Base-by-base conservation (phyloP, 2,888 invertebrate species). In the Lycaena phlaeas region DNA sequence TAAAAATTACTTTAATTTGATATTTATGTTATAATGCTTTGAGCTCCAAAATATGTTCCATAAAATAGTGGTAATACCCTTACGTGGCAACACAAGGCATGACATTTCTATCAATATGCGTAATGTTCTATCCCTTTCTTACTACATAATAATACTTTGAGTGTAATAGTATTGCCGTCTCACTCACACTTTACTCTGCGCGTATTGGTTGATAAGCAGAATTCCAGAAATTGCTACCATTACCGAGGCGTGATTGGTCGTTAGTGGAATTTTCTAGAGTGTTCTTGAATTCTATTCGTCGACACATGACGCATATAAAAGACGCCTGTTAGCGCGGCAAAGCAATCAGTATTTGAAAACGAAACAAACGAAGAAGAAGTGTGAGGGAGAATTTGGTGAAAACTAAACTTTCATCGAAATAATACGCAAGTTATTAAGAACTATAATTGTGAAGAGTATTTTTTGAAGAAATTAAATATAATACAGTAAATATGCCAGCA, bases 271-370 rank as follows among this genome's bases (percentile, higher is more conserved):
- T 7, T 62, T 66, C 74, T 44, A 65, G 72, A 73, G 53, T 30
- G 6, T 69, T 72, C 74, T 61, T 42, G 51, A 52, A 44, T 31
- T 42, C 50, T 45, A 76, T 73, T 76, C 61, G 68, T 43, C 31
- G 15, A 38, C 39, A 37, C 22, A 3, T 36, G 42, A 22, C 45
- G 50, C 46, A 55, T 69, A 71, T 68, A 67, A 60, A 70, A 68
- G 51, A 43, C 18, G 34, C 22, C 17, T n/a, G 36, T 6, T 42
- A 64, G 60, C 63, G 70, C 75, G 74, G 52, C 57, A 73, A 73
- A 29, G 41, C 58, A 70, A 67, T 61, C 66, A 71, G 61, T 68
- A 66, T 74, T 75, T 64, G 63, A 72, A 76, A 63, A 60, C 30
- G 56, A 53, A 57, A 47, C 56, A 58, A 71, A 59, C 44, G 53